Evolutionary conservation across 2,113 vertebrate species (phyloP), one percentile per base, ranked within the genome.

Genomic region (Lophotis ruficrista): DNA sequence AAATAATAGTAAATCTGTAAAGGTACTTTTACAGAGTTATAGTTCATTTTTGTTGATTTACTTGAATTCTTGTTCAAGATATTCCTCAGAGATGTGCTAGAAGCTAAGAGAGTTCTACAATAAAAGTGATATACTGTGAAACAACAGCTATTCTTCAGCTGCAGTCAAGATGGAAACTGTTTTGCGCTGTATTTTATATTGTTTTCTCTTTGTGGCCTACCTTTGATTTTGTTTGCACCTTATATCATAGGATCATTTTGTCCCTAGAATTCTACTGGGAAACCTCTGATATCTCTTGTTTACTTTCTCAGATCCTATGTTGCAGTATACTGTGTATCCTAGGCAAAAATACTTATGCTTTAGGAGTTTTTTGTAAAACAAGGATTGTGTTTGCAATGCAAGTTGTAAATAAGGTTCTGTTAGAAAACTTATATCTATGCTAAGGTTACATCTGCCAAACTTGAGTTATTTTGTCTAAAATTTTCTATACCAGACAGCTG

Each of bases 121-220:
- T 94, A 93, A 94, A 96, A 95, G 24, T 97, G 24, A 95, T 93
- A 62, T 61, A 91, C 17, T 70, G 41, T 86, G 22, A 69, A 93
- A 58, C 31, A 94, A 83, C 48, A 91, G 25, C 75, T 83, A 88
- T 93, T 91, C 35, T 79, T 95, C 87, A 94, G 18, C 38, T 82
- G 56, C 43, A 86, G 64, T 91, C 89, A 82, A 84, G 77, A 82
- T 58, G 56, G 65, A 89, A 95, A 87, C 70, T 87, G 35, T 83
- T 90, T 38, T 83, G 48, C 9, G 3, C 62, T 90, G 54, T 66
- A 83, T 94, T 95, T 94, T 91, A 71, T 87, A 51, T 62, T 16
- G n/a, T 83, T 95, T 95, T 86, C 20, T 90, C 60, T 95, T 73
- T 78, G 62, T 86, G 62, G 18, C 33, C 28, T 92, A n/a, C 13